phyloP scores from a whole-genome alignment of 2,888 invertebrate species.

The Stratiomys singularior region DNA sequence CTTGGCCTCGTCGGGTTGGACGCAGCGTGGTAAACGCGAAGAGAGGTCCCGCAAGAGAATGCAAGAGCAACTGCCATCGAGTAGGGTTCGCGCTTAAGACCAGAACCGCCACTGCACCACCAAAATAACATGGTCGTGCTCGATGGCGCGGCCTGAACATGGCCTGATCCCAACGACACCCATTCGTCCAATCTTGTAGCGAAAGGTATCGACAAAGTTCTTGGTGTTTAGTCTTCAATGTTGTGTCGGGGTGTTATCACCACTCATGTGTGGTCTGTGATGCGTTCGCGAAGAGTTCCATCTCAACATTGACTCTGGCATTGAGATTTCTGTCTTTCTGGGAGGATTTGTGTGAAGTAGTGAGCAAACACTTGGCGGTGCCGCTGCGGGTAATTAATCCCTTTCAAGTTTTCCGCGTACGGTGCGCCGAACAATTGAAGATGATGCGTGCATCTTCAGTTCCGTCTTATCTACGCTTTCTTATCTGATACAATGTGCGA shows the following conservation, averaged over 20 bases:
- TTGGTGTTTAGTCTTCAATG: conserved; percentile 44
- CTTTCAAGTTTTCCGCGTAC: conserved; percentile 30
- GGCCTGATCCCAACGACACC: conserved; percentile 38
- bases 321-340: background rate
- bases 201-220: conserved; percentile 41
- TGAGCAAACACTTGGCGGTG: background rate
- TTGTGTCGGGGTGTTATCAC: conserved; percentile 45
- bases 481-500: conserved; percentile 27
- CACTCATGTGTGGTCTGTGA: conserved; percentile 23
- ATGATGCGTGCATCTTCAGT: conserved; percentile 27
- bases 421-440: conserved; percentile 20
- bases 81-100: conserved; percentile 20
- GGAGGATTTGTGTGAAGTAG: background rate
- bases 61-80: background rate
- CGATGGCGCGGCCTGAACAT: conserved; percentile 23
- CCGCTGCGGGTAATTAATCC: background rate
- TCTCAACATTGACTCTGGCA: conserved; percentile 22
- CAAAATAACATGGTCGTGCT: conserved; percentile 37
- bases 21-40: background rate
- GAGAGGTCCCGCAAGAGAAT: conserved; percentile 21
- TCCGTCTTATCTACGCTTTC: conserved; percentile 16
- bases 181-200: conserved; percentile 42
- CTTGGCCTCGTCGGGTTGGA: background rate
- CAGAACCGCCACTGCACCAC: conserved; percentile 27
- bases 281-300: conserved; percentile 33